Evolutionary conservation across 2,888 invertebrate genomes (phyloP), one percentile per base, ranked within the genome.

Genomic region (Hipparchia semele): DNA sequence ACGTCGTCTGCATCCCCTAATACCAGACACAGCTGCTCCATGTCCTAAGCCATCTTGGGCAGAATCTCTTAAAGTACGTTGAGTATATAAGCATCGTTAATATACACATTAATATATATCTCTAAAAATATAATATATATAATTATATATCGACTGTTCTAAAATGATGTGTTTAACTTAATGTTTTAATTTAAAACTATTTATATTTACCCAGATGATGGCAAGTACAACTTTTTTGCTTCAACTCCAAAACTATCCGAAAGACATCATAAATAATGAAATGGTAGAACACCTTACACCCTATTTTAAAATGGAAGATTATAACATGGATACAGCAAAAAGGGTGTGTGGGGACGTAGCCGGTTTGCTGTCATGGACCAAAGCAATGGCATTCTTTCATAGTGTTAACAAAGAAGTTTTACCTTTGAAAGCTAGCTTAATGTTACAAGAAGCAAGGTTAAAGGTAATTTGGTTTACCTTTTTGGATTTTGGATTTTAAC

Each of bases 291-390:
- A 99, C 75, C 90, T 99, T 71, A 95, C 96, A 78, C 98, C 99
- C 0, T 99, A 99, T 88, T 98, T 98, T 81, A 96, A 96, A 86
- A 98, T 98, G 98, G 99, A 99, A 82, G 99, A 99, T 88, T 99
- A 99, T 87, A 98, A 98, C 85, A 98, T 99, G 97, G 99, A 99
- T 83, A 98, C 97, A 71, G 99, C 99, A 0, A 97, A 98, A 85
- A 95, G 99, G 77, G 99, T 99, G 5, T 99, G 99, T 85, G 99
- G 99, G 70, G 99, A 99, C 85, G 99, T 99, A 0, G 99, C 99
- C 12, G 99, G 99, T 2, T 93, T 99, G 10, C 90, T 98, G 2
- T 98, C 98, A 0, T 99, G 99, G 99, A 99, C 99, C 0, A 98
- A 98, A 89, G 98, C 98, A 1, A 98, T 98, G 98, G 96, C 97